Base-by-base conservation (phyloP, 2,797 vertebrate genomes). In the Syngnathus rostellatus region DNA sequence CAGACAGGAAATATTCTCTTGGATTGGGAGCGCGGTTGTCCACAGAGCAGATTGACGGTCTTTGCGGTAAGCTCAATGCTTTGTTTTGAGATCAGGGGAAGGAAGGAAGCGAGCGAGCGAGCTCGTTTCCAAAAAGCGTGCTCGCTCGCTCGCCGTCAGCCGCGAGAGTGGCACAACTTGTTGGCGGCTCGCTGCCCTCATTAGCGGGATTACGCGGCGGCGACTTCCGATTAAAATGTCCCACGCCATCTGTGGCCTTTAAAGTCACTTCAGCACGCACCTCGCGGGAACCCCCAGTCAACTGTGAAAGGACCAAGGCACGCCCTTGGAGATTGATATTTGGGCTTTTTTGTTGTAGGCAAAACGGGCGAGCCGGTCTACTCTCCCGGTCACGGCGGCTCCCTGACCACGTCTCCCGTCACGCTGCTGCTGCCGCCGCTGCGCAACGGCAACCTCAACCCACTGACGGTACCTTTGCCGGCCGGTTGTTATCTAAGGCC, bases 351-450 rank as follows among this genome's bases (percentile, higher is more conserved):
- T 46, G 14, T 5, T 12, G 8, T 73, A 87, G 87, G 85, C 81
- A 87, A 89, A 87, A 78, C 8, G 74, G 87, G 84, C 74, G 86
- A 89, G 86, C 72, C 74, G 53, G 78, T 84, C 77, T 85, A 72
- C 82, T 87, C 87, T 69, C 83, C 82, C 0, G 79, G 73, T 77
- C 87, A 84, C 81, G 71, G 75, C 48, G 76, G 85, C 75, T 84
- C 85, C 65, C 81, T 82, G 78, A 79, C 83, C 0, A 77, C 88
- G 8, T 83, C 85, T 2, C 85, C 88, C 25, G 71, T 79, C 59
- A 45, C 83, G 51, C 78, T 87, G 81, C 87, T 82, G 60, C 85
- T 80, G 81, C 87, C 83, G 60, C 85, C 80, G 17, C 77, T 87
- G 6, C 82, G 81, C 61, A 84, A 81, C 80, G 81, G 74, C 82